Evolutionary conservation across 2,888 invertebrate species (phyloP), one percentile per base, ranked within the genome.

Genomic region (Oxyteleia sp.): DNA sequence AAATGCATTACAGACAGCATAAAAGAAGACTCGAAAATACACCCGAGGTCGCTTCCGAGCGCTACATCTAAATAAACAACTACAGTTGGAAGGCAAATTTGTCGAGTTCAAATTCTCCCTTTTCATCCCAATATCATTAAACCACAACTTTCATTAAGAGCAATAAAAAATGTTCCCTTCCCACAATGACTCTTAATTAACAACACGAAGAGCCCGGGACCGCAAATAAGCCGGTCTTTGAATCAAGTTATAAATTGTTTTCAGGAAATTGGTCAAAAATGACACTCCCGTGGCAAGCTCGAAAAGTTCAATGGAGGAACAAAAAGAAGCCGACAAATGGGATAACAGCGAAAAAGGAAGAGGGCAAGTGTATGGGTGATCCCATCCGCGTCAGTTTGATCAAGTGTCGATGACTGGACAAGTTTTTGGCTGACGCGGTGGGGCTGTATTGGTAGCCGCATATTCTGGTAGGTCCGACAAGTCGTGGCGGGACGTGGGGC

Each of bases 401-500:
- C 91, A 91, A 91, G 91, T 87, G 87, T 88, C 91, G 88, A 91
- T 91, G 92, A 92, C 92, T 92, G 86, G 89, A 89, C 92, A 91
- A 89, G 72, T 90, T 91, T 88, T 35, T 11, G 55, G 43, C 76
- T 86, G 82, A 83, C 64, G 84, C 81, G 82, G 85, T 79, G 88
- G 88, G 86, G 82, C 47, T 71, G 63, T 47, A 64, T 64, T 85
- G 78, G 88, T 86, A 88, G 88, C 82, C 85, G 75, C 80, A 84
- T 81, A 72, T 74, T 63, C 68, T 63, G 49, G 79, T 72, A 80
- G 85, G 86, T 82, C 85, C 84, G 69, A 87, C 85, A 82, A 87
- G 88, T 83, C 87, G 87, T 87, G 87, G 84, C 86, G 66, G 81
- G 78, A 86, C 61, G 82, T 78, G 80, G 87, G 85, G 45, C 87